A percentile compares a stretch with the other conserved stretches of the same genome.
phyloP scores from a whole-genome alignment of 2,113 vertebrate species.

The Ictalurus furcatus region DNA sequence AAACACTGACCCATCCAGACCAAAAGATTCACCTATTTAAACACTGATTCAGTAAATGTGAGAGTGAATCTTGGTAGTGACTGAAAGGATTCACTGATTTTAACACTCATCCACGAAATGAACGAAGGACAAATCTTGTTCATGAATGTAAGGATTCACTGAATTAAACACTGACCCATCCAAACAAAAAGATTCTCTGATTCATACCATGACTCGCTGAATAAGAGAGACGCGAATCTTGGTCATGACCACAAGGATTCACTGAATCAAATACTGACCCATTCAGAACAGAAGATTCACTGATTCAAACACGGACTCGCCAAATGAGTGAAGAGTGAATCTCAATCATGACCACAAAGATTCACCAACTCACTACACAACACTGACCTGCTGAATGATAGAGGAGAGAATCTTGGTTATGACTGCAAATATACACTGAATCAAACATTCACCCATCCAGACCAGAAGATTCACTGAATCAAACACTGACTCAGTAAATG shows the following conservation, averaged over 20 bases:
- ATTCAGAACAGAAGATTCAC: not conserved
- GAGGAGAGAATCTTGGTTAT: not conserved
- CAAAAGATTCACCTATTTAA: not conserved
- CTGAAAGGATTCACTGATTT: not conserved
- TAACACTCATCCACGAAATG: not conserved
- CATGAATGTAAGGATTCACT: not conserved
- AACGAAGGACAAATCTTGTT: not conserved
- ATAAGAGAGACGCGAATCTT: not conserved
- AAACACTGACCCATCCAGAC: not conserved
- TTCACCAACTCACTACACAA: too few relatives aligned
- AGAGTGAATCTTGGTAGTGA: not conserved
- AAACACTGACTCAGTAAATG: too few relatives aligned
- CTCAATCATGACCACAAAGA: not conserved
- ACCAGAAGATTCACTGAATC: not conserved
- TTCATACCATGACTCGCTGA: not conserved
- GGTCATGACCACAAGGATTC: not conserved
- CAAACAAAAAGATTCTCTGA: too few relatives aligned
- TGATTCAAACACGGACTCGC: not conserved
- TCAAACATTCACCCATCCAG: not conserved
- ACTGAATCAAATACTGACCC: not conserved
- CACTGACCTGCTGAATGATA: too few relatives aligned
- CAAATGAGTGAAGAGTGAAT: not conserved
- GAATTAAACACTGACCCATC: not conserved
- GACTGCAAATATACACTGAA: not conserved
- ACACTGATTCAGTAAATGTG: not conserved